Conservation (phyloP, 2,888 invertebrate species). For the Apodemia hepburni region DNA sequence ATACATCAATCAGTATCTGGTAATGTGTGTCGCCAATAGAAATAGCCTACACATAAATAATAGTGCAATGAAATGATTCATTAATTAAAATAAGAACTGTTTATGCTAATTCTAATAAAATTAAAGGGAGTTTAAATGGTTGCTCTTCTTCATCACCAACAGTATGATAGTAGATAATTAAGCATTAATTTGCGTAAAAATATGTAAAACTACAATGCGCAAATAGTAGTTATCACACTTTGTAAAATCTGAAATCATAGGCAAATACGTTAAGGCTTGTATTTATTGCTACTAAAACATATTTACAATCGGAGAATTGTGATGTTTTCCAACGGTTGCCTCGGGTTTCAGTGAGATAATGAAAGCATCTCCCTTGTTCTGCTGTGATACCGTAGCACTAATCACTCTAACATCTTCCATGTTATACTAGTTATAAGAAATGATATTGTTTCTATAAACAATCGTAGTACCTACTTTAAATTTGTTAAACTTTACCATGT, state of each 20-base stretch:
- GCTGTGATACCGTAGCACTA: slow-evolving; percentile 77
- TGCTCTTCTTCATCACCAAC: slow-evolving; percentile 8
- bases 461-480: slow-evolving; percentile 54
- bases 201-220: slow-evolving; percentile 13
- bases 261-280: background rate
- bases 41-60: background rate
- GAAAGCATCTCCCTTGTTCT: slow-evolving; percentile 62
- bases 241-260: slow-evolving; percentile 14
- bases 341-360: slow-evolving; percentile 30
- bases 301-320: background rate
- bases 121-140: slow-evolving; percentile 9
- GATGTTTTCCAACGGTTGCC: slow-evolving; percentile 11
- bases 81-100: slow-evolving; percentile 10
- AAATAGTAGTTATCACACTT: slow-evolving; percentile 12
- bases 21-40: background rate
- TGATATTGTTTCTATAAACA: slow-evolving; percentile 69
- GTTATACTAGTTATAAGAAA: slow-evolving; percentile 71
- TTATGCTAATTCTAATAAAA: background rate
- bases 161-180: slow-evolving; percentile 5
- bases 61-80: slow-evolving; percentile 7
- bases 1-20: background rate
- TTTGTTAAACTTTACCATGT: slow-evolving; percentile 74
- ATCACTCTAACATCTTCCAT: slow-evolving; percentile 70
- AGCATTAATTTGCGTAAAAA: slow-evolving; percentile 6
- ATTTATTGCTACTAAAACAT: background rate